A percentile compares a stretch with the other conserved stretches of the same genome.
Evolutionary conservation across 2,113 vertebrate genomes (phyloP).

Genomic region (Alectura lathami): DNA sequence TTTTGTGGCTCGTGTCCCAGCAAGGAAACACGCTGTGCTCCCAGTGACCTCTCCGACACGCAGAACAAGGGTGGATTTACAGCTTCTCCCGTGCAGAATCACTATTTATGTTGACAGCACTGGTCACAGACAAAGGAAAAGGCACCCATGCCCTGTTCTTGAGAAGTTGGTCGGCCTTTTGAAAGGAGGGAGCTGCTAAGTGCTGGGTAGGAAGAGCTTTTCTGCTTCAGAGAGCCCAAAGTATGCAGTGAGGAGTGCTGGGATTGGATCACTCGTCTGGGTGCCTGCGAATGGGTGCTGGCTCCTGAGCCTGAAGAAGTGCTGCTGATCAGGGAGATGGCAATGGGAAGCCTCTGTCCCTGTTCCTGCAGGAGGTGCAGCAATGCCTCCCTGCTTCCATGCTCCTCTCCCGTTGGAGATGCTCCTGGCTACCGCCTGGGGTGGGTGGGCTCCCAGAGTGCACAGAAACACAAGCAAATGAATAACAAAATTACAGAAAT

Average conservation of each 20-base stretch:
- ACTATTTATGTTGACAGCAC: no score
- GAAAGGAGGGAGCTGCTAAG: not conserved
- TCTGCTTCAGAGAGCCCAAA: not conserved
- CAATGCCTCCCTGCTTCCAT: not conserved
- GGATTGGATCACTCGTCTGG: accelerated
- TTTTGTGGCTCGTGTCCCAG: not conserved
- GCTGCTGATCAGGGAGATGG: not conserved
- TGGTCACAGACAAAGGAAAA: not conserved
- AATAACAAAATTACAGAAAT: accelerated
- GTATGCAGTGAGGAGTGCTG: accelerated
- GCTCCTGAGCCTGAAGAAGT: not conserved
- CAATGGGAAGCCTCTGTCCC: not conserved
- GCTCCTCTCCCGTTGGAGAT: not conserved
- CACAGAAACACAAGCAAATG: not conserved
- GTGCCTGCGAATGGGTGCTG: not conserved
- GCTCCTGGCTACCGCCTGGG: not conserved
- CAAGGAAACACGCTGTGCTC: not conserved
- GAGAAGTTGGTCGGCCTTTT: not conserved
- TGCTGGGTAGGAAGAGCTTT: not conserved
- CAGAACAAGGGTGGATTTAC: not conserved
- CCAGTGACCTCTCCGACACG: accelerated
- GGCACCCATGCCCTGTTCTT: no score
- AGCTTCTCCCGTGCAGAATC: not conserved
- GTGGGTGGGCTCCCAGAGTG: accelerated
- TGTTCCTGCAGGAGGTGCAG: not conserved